phyloP scores from a whole-genome alignment of 1,140 invertebrate genomes.

The Sweltsa coloradensis region DNA sequence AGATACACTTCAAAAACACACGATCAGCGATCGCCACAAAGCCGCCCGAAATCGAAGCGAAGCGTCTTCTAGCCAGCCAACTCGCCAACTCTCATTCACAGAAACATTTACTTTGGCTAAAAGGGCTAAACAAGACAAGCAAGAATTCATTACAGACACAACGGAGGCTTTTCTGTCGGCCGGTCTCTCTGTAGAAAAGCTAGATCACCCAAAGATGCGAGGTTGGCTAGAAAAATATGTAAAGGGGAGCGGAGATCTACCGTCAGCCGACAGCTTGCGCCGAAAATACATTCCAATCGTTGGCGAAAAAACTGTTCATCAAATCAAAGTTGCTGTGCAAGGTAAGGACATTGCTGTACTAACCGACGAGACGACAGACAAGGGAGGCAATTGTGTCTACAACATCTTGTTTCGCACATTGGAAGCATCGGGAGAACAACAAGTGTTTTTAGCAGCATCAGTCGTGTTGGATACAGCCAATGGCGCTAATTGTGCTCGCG shows the following conservation, averaged over 20 bases:
- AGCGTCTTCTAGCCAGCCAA: too few species aligned
- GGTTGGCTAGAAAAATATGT: neutral
- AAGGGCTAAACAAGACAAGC: neutral
- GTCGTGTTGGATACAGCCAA: slow-evolving; percentile 1
- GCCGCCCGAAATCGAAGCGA: too few species aligned
- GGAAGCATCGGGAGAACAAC: neutral
- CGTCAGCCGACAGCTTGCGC: neutral
- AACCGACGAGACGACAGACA: neutral
- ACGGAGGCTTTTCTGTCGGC: neutral
- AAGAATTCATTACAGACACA: neutral
- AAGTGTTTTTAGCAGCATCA: neutral
- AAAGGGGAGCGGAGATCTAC: neutral
- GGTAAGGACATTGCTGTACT: neutral
- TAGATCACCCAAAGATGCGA: neutral
- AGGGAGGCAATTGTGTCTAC: neutral
- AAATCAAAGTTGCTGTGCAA: neutral
- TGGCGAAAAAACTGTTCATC: neutral
- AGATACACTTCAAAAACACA: slow-evolving; percentile 1
- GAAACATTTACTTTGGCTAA: neutral
- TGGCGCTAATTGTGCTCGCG: slow-evolving; percentile 1
- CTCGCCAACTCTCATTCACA: neutral
- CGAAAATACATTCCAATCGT: neutral
- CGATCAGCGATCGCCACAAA: neutral
- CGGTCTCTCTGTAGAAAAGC: neutral
- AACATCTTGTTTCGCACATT: neutral